phyloP scores from a whole-genome alignment of 2,797 vertebrate genomes.

The Catamblyrhynchus diadema region DNA sequence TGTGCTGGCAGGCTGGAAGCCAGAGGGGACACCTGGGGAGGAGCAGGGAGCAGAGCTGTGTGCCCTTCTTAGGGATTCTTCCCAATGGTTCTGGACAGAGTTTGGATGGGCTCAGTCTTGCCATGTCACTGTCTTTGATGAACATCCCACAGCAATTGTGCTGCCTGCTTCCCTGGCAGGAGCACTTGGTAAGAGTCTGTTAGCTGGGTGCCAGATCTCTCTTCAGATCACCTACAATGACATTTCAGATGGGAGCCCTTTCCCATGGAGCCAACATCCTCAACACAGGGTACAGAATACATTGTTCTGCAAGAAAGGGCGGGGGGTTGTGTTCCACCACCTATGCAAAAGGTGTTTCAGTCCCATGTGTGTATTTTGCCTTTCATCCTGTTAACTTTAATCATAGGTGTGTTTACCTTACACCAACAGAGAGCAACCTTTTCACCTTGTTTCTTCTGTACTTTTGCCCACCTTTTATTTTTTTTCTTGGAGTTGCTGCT shows the following conservation, averaged over 20 bases:
- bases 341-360: background rate
- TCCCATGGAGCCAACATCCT: background rate
- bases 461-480: background rate
- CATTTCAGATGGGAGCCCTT: background rate
- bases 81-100: background rate
- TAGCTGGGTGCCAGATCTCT: background rate
- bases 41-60: background rate
- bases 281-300: background rate
- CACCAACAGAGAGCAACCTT: background rate
- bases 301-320: background rate
- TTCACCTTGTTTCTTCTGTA: background rate
- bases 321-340: background rate
- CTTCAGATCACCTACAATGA: background rate
- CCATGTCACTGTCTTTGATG: accelerated
- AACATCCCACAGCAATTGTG: background rate
- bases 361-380: background rate
- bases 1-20: background rate
- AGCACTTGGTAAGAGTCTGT: background rate
- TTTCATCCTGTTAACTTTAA: background rate
- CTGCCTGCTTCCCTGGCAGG: background rate
- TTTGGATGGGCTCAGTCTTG: background rate
- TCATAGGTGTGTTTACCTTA: background rate
- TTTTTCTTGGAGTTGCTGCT: background rate
- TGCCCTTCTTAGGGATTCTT: background rate
- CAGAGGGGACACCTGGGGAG: background rate